Evolutionary conservation across 2,113 vertebrate genomes (phyloP), one percentile per base, ranked within the genome.

Genomic region (Cairina moschata): DNA sequence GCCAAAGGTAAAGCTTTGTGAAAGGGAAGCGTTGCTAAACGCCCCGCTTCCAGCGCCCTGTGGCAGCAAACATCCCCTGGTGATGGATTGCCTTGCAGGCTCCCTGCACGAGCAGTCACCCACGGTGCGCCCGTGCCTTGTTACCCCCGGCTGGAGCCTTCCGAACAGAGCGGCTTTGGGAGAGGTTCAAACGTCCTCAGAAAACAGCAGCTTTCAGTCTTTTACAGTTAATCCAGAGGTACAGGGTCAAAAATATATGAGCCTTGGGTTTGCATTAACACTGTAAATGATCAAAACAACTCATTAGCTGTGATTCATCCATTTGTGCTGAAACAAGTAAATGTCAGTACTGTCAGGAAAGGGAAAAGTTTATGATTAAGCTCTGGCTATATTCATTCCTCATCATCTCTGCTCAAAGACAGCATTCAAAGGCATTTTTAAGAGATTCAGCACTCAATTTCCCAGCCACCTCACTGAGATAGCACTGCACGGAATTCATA

Each of bases 321-420:
- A 26, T 90, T 95, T 93, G 81, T 87, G 63, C 72, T 60, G 92
- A 89, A 94, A 80, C 29, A 76, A 95, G 85, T 73, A 93, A 96
- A 93, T 85, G 81, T 77, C 93, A 92, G 65, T 54, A 80, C 83
- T 83, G 84, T 74, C 86, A 92, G 67, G 32, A 91, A 91, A 62
- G 11, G 32, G 48, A 91, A 58, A 91, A 75, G n/a, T 67, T 91
- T 63, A 74, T 84, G 46, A 82, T 81, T 92, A 94, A 93, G 59
- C 50, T 94, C 52, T 3, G 8, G 50, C 44, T 58, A 12, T 38
- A 83, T 71, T 86, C 11, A 86, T 90, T 72, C 68, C 44, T 85
- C 79, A 38, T 46, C 76, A 31, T 74, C 88, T 8, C 38, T 0
- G 0, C 48, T 21, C 67, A 44, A 78, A 79, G 55, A 85, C 6